A percentile compares a stretch with the other conserved stretches of the same genome.
phyloP scores from a whole-genome alignment of 1,140 invertebrate genomes.

The Ptiloglossa arizonensis region DNA sequence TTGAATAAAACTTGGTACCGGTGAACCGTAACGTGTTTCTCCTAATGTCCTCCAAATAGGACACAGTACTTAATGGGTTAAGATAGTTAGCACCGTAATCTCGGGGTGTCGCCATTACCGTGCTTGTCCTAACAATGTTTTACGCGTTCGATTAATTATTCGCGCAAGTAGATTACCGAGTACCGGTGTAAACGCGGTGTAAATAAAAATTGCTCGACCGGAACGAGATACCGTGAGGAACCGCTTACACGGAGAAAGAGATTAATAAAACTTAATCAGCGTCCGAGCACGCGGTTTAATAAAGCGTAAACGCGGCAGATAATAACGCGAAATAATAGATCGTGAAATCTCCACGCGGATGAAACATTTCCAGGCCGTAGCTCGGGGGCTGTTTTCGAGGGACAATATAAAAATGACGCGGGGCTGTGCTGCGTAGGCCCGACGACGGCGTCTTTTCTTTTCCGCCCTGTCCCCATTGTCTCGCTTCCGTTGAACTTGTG shows the following conservation, averaged over 20 bases:
- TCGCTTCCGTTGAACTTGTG: conserved; percentile 54
- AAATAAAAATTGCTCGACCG: neutral
- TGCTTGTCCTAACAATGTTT: neutral
- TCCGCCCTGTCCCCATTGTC: conserved; percentile 35
- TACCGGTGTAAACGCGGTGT: neutral
- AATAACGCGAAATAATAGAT: conserved; percentile 37
- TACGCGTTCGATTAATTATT: neutral
- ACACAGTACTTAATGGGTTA: too few relatives aligned
- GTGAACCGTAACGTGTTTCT: too few relatives aligned
- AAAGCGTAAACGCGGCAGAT: conserved; percentile 34
- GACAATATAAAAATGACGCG: conserved; percentile 48
- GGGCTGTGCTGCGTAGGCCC: neutral
- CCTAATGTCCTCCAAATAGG: too few relatives aligned
- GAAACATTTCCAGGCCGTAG: conserved; percentile 27
- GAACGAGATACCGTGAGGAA: neutral
- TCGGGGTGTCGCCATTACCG: too few relatives aligned
- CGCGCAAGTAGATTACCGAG: neutral
- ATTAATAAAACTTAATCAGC: conserved; percentile 25
- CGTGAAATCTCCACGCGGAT: conserved; percentile 1
- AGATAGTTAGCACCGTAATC: too few relatives aligned
- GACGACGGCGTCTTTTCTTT: conserved; percentile 41
- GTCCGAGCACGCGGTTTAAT: neutral
- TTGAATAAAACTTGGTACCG: too few relatives aligned
- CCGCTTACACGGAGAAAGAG: neutral
- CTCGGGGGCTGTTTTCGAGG: conserved; percentile 11